phyloP scores from a whole-genome alignment of 2,113 vertebrate genomes.

The Xenopus laevis region DNA sequence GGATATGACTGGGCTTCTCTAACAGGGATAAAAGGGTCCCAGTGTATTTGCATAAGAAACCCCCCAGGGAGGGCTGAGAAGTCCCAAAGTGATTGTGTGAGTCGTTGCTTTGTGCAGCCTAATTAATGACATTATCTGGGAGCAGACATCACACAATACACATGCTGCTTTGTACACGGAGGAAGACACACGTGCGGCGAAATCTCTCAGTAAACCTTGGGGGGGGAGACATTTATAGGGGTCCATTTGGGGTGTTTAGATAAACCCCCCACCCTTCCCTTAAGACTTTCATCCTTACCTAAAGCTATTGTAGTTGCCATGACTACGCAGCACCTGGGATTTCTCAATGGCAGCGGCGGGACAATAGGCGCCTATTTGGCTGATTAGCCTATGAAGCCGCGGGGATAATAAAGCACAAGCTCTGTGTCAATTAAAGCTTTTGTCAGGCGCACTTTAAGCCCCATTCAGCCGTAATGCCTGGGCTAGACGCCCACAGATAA shows the following conservation, averaged over 20 bases:
- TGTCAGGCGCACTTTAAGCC: not conserved
- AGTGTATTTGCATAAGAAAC: conserved; percentile 8
- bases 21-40: conserved; percentile 6
- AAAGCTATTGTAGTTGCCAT: not conserved
- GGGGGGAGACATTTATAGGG: not conserved
- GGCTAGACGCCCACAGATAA: too few species aligned
- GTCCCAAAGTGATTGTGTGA: conserved; percentile 28
- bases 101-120: conserved; percentile 1
- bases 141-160: conserved; percentile 28
- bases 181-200: not conserved
- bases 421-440: not conserved
- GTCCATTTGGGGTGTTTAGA: not conserved
- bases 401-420: not conserved
- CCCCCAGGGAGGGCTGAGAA: conserved; percentile 10
- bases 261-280: not conserved
- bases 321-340: not conserved
- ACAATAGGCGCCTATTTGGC: not conserved
- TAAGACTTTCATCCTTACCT: conserved; percentile 1
- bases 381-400: not conserved
- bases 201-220: not conserved
- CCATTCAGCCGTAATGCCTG: not conserved
- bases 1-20: conserved; percentile 21
- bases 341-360: not conserved
- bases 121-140: conserved; percentile 32
- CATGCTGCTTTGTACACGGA: not conserved